Evolutionary conservation across 92 coral and sea anemone species (phyloP), one percentile per base, ranked within the genome.

Genomic region (Umimayanthus chanpuru): DNA sequence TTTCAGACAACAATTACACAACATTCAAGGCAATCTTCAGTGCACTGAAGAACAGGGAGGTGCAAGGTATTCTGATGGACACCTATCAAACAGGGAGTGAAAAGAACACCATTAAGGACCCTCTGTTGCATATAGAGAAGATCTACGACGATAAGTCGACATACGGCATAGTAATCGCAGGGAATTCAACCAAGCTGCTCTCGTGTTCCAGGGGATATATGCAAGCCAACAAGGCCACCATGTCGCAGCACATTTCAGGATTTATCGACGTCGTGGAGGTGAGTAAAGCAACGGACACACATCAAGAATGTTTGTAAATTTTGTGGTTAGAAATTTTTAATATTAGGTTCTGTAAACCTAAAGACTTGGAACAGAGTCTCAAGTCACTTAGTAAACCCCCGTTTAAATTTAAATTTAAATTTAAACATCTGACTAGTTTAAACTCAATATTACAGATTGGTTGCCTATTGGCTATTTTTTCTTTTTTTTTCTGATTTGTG

Each of bases 141-240:
- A 85, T 94, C 16, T 94, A 77, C 40, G 96, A 94, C 73, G 91
- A 65, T 77, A 75, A 89, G 28, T 88, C 98, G 4, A 91, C 98
- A 1, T 95, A 90, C 76, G 98, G 98, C 10, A 89, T 95, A 9
- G 95, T 95, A 9, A 85, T 93, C 81, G 94, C 98, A 3, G 96
- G 98, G 28, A 92, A 88, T 29, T 92, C 95, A 20, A 81, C 92
- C 56, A 90, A 89, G 77, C 88, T 95, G 12, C 86, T 80, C 70
- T 85, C 81, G 64, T 95, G 98, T 64, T 88, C 94, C 12, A 93
- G 88, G 43, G 71, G 91, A 58, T 95, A 93, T 77, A 95, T 95
- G 95, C 87, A 86, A 38, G 75, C 87, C 10, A 82, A 92, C 73
- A 88, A 88, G 38, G 89, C 75, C 30, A 82, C 71, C 66, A 95